Evolutionary conservation across 2,113 vertebrate species (phyloP), one percentile per base, ranked within the genome.

Genomic region (Hiodon alosoides): DNA sequence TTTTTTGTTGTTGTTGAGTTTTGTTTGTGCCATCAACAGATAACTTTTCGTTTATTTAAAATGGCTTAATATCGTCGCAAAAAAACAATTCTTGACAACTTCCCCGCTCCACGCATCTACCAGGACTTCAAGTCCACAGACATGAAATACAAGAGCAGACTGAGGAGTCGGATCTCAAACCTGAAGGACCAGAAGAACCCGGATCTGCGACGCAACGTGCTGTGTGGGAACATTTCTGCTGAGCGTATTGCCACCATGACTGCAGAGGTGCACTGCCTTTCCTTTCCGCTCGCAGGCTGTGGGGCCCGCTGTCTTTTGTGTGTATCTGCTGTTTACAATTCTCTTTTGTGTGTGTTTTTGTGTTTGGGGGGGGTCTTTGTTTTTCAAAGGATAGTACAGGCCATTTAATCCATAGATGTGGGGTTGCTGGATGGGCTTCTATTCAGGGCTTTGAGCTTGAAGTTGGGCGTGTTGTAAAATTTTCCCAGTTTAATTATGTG

Each of bases 171-270:
- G 11, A 94, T 99, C 84, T 95, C 95, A 13, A 99, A 99, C 79
- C 90, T 99, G 73, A 97, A 95, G 85, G 97, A 99, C 76, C 94
- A 95, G 76, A 98, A 97, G 88, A 99, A 99, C 31, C 97, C 97
- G 0, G 93, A 94, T 54, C 90, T 99, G 81, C 92, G 95, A 0
- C 92, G 94, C 5, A 96, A 94, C 0, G 96, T 99, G 48, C 86
- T 99, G 10, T 93, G 94, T 54, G 96, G 97, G 0, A 89, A 87
- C 78, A 97, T 98, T 16, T 87, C 89, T 0, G 83, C 96, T 0
- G 92, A 94, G 62, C 91, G 94, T 85, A 97, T 99, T 0, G 95
- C 97, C 0, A 89, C 85, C 83, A 99, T 99, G 97, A 94, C 89
- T 0, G 94, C 95, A 0, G 95, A 99, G 95, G 97, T 98, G 80